These are phyloP conservation scores for Labia minor DNA, from an alignment of 2,888 invertebrate genomes.

Conservation along the genomic window DNA sequence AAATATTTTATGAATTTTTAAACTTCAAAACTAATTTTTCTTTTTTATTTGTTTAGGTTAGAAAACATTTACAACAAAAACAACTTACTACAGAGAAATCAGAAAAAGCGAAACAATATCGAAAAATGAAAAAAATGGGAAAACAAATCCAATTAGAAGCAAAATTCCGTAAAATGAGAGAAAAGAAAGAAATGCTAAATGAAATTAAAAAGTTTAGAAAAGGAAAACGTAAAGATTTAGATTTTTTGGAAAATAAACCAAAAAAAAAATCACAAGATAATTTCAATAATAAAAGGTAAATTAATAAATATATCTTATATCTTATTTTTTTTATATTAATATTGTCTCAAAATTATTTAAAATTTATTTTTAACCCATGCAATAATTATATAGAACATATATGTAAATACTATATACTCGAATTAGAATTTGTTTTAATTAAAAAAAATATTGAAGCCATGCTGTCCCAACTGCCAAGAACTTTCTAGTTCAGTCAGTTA, in stretches of 20 bases:
- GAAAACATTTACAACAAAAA: conserved; percentile 69
- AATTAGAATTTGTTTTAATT: too few species aligned
- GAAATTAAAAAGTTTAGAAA: conserved; percentile 88
- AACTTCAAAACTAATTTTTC: background rate
- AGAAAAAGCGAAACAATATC: conserved; percentile 79
- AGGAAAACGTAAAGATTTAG: conserved; percentile 66
- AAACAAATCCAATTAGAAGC: conserved; percentile 80
- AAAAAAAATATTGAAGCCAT: too few species aligned
- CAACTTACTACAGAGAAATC: conserved; percentile 75
- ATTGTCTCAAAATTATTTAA: too few species aligned
- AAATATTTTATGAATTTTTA: background rate
- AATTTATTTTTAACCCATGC: too few species aligned
- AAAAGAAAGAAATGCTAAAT: conserved; percentile 84
- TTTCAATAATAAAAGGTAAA: conserved; percentile 21
- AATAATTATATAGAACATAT: too few species aligned
- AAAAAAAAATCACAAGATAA: conserved; percentile 28
- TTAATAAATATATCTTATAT: background rate
- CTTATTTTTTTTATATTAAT: too few species aligned
- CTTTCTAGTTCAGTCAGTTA: too few species aligned
- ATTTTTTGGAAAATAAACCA: conserved; percentile 62
- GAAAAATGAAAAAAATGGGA: conserved; percentile 85
- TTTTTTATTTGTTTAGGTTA: conserved; percentile 43
- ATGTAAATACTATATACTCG: too few species aligned
- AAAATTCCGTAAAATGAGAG: conserved; percentile 71
- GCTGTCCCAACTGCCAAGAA: too few species aligned